Conservation (phyloP, 2,797 vertebrate species). For the Morelia viridis region DNA sequence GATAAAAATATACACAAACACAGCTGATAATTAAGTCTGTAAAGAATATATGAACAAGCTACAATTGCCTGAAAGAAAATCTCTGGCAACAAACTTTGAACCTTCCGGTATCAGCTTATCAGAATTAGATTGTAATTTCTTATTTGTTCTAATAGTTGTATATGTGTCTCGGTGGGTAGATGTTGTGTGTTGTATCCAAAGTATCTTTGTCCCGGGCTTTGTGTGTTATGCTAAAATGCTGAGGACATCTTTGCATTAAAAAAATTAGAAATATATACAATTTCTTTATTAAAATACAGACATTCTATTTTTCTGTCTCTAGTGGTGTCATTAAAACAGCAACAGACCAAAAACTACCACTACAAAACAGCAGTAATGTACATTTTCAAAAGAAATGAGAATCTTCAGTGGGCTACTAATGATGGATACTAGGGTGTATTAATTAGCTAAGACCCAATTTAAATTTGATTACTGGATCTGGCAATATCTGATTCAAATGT, state of each 20-base stretch:
- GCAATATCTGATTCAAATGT: neutral
- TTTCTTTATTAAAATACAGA: neutral
- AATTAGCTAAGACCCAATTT: neutral
- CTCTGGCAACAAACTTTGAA: slow-evolving; percentile 36
- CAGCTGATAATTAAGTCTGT: slow-evolving; percentile 6
- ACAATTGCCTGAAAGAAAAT: neutral
- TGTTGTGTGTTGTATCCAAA: neutral
- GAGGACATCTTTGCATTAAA: neutral
- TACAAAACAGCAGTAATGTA: neutral
- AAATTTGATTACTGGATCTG: neutral
- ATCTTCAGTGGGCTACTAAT: neutral
- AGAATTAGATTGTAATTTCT: neutral
- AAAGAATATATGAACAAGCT: neutral
- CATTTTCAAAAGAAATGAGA: neutral
- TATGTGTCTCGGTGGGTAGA: neutral
- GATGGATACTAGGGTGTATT: neutral
- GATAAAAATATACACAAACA: neutral
- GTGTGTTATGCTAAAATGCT: neutral
- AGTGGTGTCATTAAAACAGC: neutral
- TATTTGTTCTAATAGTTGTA: neutral
- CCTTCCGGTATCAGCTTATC: slow-evolving; percentile 21
- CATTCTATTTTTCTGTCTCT: neutral
- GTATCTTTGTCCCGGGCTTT: neutral
- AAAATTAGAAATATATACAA: neutral
- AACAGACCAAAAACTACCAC: neutral